These are phyloP conservation scores for Epinotia bilunana DNA, from an alignment of 2,888 invertebrate species.

Conservation along the genomic window DNA sequence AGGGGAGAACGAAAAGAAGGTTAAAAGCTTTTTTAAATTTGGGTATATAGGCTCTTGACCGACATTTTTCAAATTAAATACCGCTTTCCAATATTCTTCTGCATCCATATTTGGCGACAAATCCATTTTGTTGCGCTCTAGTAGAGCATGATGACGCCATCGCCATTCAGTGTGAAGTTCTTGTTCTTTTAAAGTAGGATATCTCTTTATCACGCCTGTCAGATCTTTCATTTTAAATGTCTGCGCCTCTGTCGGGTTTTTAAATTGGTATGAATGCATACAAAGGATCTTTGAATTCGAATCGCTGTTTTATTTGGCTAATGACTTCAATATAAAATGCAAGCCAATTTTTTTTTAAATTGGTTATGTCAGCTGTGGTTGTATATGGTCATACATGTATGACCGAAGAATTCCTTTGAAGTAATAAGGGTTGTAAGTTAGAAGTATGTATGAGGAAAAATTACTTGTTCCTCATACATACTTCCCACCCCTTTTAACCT, in stretches of 20 bases:
- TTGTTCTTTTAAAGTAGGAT: constrained; percentile 27
- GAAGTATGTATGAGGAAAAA: no score
- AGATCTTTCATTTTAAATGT: constrained; percentile 45
- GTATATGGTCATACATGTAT: no score
- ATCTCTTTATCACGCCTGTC: constrained; percentile 39
- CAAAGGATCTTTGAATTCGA: constrained; percentile 3
- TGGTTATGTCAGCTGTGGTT: background rate
- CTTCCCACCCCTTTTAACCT: no score
- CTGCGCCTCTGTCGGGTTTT: constrained; percentile 43
- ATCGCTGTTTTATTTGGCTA: constrained; percentile 6
- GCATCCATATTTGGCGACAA: constrained; percentile 32
- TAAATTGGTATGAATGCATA: constrained; percentile 1
- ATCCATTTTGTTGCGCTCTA: constrained; percentile 32
- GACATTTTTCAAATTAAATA: constrained; percentile 43
- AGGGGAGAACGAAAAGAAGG: constrained; percentile 48
- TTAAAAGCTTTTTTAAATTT: constrained; percentile 45
- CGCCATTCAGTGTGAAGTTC: constrained; percentile 42
- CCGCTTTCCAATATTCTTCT: constrained; percentile 45
- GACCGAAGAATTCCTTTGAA: no score
- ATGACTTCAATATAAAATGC: constrained; percentile 15
- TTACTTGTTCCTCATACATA: no score
- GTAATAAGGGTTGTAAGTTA: no score
- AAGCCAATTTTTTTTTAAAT: background rate
- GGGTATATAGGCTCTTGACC: constrained; percentile 42
- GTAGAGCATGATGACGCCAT: constrained; percentile 45